Conservation (phyloP, 64 coral and sea anemone species). For the Cladopsammia gracilis region DNA sequence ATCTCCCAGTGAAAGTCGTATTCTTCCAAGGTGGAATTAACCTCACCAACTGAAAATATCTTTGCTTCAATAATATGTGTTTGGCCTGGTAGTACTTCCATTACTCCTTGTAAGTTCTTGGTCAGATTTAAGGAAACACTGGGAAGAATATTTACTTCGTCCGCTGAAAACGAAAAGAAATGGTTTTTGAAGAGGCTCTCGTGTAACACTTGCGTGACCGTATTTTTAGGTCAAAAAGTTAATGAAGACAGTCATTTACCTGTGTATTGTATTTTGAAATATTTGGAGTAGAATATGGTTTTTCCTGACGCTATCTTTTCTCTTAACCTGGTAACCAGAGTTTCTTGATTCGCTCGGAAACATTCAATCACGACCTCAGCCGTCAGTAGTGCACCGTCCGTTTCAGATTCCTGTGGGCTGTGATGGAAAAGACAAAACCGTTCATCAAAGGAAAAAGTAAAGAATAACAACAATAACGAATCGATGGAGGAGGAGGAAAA, state of each 20-base stretch:
- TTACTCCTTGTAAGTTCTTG: not conserved
- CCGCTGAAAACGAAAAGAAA: not conserved
- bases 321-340: constrained; percentile 57
- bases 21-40: not conserved
- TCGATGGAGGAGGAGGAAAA: not conserved
- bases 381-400: constrained; percentile 10
- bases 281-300: constrained; percentile 68
- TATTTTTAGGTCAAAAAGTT: too few relatives aligned
- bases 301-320: constrained; percentile 24
- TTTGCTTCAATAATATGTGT: not conserved
- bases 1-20: constrained; percentile 34
- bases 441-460: not conserved
- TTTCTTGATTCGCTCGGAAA: constrained; percentile 61
- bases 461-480: not conserved
- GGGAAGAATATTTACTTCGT: not conserved
- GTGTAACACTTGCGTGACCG: too few relatives aligned
- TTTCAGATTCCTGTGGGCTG: constrained; percentile 28
- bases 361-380: constrained; percentile 81
- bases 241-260: not conserved
- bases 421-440: not conserved
- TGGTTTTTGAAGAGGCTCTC: too few relatives aligned
- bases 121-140: constrained; percentile 28
- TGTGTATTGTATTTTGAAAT: constrained; percentile 75
- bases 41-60: not conserved
- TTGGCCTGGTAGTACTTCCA: constrained; percentile 4